Evolutionary conservation across 2,113 vertebrate species (phyloP).

Genomic region (Cephalopholis sonnerati): DNA sequence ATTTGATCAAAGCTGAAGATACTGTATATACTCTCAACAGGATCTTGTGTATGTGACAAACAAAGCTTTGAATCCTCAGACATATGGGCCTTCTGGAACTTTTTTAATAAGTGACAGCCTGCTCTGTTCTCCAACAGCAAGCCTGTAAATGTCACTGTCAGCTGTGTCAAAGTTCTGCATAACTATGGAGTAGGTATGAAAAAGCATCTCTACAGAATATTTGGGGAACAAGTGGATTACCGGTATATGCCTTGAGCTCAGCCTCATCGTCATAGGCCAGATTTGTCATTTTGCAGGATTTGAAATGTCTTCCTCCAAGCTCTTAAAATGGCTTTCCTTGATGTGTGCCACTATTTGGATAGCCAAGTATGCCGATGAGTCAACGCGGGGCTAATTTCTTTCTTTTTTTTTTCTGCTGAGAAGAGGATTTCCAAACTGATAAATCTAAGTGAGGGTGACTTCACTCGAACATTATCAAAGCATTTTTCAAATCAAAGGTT

Average conservation of each 20-base stretch:
- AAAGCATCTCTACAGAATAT: slow-evolving; percentile 48
- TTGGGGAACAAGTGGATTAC: slow-evolving; percentile 66
- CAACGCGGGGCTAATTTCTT: slow-evolving; percentile 9
- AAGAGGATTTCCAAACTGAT: slow-evolving; percentile 39
- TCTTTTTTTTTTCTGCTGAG: not conserved
- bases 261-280: slow-evolving; percentile 43
- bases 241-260: slow-evolving; percentile 40
- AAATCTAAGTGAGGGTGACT: slow-evolving; percentile 27
- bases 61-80: slow-evolving; percentile 22
- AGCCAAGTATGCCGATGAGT: slow-evolving; percentile 30
- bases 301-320: slow-evolving; percentile 56
- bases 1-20: slow-evolving; percentile 11
- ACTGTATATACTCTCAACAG: not conserved
- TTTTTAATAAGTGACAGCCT: slow-evolving; percentile 24
- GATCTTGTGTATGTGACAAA: slow-evolving; percentile 4
- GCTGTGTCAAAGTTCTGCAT: slow-evolving; percentile 24
- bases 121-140: slow-evolving; percentile 13
- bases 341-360: slow-evolving; percentile 58
- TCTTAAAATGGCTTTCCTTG: slow-evolving; percentile 54
- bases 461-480: not conserved
- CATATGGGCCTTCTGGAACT: slow-evolving; percentile 15
- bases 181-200: slow-evolving; percentile 35
- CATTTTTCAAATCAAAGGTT: slow-evolving; percentile 24
- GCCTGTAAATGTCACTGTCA: slow-evolving; percentile 23
- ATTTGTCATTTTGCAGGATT: slow-evolving; percentile 66